Conservation (phyloP, 2,888 invertebrate genomes). For the Agriopis marginaria region DNA sequence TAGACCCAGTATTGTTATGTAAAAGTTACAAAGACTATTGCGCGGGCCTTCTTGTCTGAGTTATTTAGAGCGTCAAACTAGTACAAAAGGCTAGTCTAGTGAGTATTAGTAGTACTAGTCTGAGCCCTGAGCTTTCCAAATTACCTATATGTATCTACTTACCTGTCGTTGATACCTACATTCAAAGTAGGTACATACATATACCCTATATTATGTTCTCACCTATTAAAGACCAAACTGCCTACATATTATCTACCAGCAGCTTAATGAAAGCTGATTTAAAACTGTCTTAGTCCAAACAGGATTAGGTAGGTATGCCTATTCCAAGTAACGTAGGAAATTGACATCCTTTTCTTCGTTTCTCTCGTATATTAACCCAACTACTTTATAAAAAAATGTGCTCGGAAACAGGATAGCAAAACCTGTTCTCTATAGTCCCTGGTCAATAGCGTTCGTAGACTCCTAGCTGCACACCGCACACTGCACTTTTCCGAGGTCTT, state of each 20-base stretch:
- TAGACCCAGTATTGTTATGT: constrained; percentile 58
- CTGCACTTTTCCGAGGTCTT: too few relatives aligned
- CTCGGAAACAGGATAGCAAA: constrained; percentile 23
- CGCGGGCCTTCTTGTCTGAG: not conserved
- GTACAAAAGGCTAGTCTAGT: too few relatives aligned
- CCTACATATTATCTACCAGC: too few relatives aligned
- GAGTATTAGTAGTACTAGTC: too few relatives aligned
- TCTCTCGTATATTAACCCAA: not conserved
- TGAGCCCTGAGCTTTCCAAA: not conserved
- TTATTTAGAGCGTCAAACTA: too few relatives aligned
- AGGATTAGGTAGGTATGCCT: not conserved
- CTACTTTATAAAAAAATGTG: not conserved
- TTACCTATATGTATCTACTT: not conserved
- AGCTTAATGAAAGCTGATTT: too few relatives aligned
- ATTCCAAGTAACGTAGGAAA: constrained; percentile 7
- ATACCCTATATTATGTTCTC: too few relatives aligned
- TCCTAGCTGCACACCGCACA: too few relatives aligned
- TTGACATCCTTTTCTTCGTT: constrained; percentile 4
- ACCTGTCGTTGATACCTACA: too few relatives aligned
- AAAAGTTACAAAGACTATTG: constrained; percentile 41
- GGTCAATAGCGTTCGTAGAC: not conserved
- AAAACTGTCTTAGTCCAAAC: constrained; percentile 1
- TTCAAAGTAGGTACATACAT: too few relatives aligned
- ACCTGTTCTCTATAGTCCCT: constrained; percentile 20
- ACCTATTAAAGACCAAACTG: too few relatives aligned